Evolutionary conservation across 2,888 invertebrate genomes (phyloP).

Genomic region (Acanthosoma haemorrhoidale): DNA sequence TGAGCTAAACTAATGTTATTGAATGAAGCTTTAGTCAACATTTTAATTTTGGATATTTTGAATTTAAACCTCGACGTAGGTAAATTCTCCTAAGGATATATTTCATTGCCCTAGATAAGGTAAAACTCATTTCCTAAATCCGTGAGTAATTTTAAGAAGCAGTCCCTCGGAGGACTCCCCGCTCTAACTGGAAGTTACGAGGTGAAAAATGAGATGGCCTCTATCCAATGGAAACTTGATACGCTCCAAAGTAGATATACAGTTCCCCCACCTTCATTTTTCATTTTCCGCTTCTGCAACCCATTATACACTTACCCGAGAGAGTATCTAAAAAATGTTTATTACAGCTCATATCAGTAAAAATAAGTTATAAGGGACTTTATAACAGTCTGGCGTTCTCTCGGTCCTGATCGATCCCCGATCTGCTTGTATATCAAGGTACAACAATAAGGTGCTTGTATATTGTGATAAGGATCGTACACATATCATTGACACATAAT

Average conservation of each 20-base stretch:
- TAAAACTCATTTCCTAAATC: conserved; percentile 10
- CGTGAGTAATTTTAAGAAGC: conserved; percentile 4
- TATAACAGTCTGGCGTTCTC: no score
- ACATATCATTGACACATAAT: no score
- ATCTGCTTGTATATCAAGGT: no score
- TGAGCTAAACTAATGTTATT: no score
- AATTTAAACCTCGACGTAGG: no score
- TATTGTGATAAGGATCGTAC: no score
- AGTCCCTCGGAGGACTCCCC: not conserved
- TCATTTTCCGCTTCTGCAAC: conserved; percentile 5
- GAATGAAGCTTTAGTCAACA: no score
- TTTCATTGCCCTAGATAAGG: not conserved
- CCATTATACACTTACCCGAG: not conserved
- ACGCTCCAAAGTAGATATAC: conserved; percentile 3
- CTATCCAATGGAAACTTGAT: conserved; percentile 12
- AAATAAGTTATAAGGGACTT: no score
- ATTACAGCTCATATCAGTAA: no score
- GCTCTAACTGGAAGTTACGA: not conserved
- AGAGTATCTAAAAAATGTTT: not conserved
- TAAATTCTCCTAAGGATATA: not conserved
- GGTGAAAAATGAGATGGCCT: conserved; percentile 12
- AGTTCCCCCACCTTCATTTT: conserved; percentile 8
- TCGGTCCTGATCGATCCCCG: no score
- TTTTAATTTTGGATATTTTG: no score
- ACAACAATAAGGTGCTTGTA: no score